Evolutionary conservation across 2,888 invertebrate genomes (phyloP).

Genomic region (Phlogophora meticulosa): DNA sequence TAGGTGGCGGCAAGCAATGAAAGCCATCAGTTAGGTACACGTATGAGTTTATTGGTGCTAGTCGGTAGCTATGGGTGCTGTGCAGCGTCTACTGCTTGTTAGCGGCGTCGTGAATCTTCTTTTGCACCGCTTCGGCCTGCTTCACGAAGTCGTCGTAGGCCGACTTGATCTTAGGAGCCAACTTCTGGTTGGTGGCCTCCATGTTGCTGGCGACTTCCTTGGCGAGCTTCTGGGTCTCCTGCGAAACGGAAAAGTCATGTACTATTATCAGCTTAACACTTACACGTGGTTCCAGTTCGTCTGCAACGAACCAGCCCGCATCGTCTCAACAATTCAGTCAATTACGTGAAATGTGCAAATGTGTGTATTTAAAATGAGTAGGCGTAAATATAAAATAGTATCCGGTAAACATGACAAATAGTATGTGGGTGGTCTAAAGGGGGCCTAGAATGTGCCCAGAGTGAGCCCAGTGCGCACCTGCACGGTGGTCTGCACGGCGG

Average conservation of each 20-base stretch:
- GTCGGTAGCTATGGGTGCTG: conserved; percentile 17
- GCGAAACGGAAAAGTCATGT: conserved; percentile 21
- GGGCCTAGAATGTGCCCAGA: too few relatives aligned
- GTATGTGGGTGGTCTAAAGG: too few relatives aligned
- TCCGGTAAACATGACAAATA: too few relatives aligned
- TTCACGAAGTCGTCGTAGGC: conserved; percentile 85
- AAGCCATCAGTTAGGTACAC: conserved; percentile 34
- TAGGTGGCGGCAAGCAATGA: too few relatives aligned
- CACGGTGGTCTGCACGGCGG: conserved; percentile 78
- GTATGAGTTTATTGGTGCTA: conserved; percentile 47
- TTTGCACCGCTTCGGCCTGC: conserved; percentile 80
- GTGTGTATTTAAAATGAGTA: too few relatives aligned
- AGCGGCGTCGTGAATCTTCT: conserved; percentile 86
- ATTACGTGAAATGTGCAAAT: background rate
- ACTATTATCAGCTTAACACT: background rate
- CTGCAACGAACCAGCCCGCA: background rate
- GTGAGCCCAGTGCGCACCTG: conserved; percentile 81
- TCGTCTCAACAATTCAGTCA: background rate
- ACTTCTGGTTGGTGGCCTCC: conserved; percentile 82
- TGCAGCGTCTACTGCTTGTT: conserved; percentile 77
- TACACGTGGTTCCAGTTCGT: background rate
- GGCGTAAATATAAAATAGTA: too few relatives aligned
- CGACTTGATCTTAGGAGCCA: conserved; percentile 83
- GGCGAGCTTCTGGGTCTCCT: conserved; percentile 83
- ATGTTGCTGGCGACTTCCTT: conserved; percentile 80